A percentile compares a stretch with the other conserved stretches of the same genome.
These are phyloP conservation scores for Enteromius trimaculatus DNA, from an alignment of 2,797 vertebrate species.

Conservation along the genomic window DNA sequence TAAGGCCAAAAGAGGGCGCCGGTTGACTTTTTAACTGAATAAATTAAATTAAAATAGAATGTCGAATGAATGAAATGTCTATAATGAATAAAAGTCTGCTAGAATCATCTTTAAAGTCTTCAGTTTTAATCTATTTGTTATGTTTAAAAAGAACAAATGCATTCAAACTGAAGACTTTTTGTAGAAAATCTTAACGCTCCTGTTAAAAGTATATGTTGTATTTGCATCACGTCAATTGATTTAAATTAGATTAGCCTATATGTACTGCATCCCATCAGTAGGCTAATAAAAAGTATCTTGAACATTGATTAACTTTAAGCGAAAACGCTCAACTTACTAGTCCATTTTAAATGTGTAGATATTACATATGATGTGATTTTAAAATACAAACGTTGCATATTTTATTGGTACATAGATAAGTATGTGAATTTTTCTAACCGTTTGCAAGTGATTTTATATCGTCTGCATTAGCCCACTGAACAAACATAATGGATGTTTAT, in stretches of 20 bases:
- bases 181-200: neutral
- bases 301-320: neutral
- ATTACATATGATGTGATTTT: neutral
- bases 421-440: neutral
- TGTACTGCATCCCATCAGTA: neutral
- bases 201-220: neutral
- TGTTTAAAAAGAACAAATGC: neutral
- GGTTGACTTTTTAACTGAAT: neutral
- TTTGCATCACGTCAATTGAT: neutral
- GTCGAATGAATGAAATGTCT: neutral
- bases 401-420: neutral
- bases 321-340: neutral
- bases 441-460: neutral
- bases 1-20: slow-evolving; percentile 3
- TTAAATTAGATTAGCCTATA: neutral
- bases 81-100: neutral
- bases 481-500: neutral
- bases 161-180: neutral
- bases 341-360: neutral
- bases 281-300: neutral
- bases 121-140: neutral
- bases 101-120: neutral
- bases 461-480: neutral
- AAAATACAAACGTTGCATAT: neutral
- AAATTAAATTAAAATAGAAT: neutral